These are phyloP conservation scores for Falco peregrinus DNA, from an alignment of 2,797 vertebrate genomes.

Conservation along the genomic window DNA sequence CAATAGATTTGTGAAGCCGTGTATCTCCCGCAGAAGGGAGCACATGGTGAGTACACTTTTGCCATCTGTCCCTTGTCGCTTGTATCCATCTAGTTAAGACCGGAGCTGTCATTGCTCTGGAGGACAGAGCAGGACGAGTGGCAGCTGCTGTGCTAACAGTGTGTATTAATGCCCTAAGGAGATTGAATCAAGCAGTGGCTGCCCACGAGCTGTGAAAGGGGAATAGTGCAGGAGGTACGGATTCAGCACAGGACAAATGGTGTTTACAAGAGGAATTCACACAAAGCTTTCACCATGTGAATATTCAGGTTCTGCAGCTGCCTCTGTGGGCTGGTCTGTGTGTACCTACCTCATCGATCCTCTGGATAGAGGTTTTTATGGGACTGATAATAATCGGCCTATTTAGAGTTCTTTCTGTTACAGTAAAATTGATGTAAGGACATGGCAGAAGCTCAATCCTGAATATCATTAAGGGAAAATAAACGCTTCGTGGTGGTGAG, in stretches of 20 bases:
- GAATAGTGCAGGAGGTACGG: rapidly evolving
- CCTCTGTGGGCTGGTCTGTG: background rate
- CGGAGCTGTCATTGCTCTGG: rapidly evolving
- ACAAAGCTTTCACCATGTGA: background rate
- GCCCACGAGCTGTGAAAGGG: background rate
- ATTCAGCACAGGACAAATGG: background rate
- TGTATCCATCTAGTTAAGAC: background rate
- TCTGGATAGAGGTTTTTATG: background rate
- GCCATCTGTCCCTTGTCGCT: slow-evolving; percentile 39
- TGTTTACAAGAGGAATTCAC: too few species aligned
- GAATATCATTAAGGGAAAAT: background rate
- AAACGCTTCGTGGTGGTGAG: background rate
- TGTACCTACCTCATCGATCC: background rate
- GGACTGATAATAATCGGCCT: background rate
- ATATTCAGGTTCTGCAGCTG: background rate
- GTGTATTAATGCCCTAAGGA: background rate
- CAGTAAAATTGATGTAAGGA: background rate
- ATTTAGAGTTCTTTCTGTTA: background rate
- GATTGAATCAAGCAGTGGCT: background rate
- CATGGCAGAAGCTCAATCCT: background rate
- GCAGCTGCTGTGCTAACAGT: background rate
- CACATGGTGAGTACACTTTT: background rate
- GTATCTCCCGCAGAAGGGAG: background rate
- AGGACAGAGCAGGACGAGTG: background rate
- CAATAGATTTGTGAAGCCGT: background rate